Evolutionary conservation across 2,797 vertebrate genomes (phyloP), one percentile per base, ranked within the genome.

Genomic region (Chelonia mydas): DNA sequence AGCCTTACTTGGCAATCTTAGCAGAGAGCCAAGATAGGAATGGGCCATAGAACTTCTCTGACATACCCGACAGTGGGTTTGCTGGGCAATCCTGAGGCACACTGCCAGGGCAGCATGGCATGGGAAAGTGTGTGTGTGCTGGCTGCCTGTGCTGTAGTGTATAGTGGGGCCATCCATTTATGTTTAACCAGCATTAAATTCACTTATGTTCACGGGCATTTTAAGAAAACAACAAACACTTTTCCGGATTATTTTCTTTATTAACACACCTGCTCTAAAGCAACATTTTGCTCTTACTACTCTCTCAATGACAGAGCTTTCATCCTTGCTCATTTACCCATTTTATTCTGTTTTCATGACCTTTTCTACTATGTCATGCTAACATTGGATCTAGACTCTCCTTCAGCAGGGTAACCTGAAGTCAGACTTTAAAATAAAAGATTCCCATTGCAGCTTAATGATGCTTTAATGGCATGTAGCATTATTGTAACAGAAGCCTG

Each of bases 381-480:
- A 49, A 19, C n/a, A 31, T 31, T 55, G 13, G 2, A 55, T 7
- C 81, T 68, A 53, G 1, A 2, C 15, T 25, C 51, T 8, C 77
- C 15, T 45, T 45, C 74, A 28, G 31, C 76, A 57, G 78, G 82
- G 55, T 21, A 28, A 68, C 85, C 37, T 65, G 59, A 49, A 53
- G 19, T 31, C 31, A 5, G 9, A 49, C 5, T 19, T 21, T 54
- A 12, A 37, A 2, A 5, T 3, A 4, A 5, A 17, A 47, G n/a
- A 3, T 23, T 53, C 23, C 21, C 2, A 3, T 53, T 61, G 55
- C 78, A 79, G 68, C 31, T 68, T 5, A 21, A 27, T 1, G 31
- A 47, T 49, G 16, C 28, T 0, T 17, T 80, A 47, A 21, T 3
- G 1, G 1, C 3, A 31, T 3, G 23, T 37, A 65, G 33, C 19